Base-by-base conservation (phyloP, 2,113 vertebrate species). In the Catagonus wagneri region DNA sequence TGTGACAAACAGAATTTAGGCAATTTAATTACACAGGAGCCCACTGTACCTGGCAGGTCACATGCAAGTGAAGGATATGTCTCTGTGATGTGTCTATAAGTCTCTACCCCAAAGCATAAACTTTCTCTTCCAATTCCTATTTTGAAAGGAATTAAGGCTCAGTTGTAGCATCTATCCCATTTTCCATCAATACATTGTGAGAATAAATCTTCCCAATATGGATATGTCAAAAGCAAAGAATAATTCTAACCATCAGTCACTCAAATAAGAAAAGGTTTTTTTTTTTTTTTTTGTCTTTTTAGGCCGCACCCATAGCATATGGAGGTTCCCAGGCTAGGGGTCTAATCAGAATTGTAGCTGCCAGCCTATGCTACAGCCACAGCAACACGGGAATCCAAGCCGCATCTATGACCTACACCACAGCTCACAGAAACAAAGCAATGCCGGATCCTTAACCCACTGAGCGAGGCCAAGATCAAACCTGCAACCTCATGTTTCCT, bases 221-320 rank as follows among this genome's bases (percentile, higher is more conserved):
- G 27, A 74, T 80, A 56, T 66, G 9, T 56, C 83, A 32, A 95
- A 61, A 89, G 34, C 52, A 89, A 93, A 79, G 10, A 52, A 76
- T 71, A 54, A 71, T 58, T 60, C 29, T 88, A 89, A 61, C 15
- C 39, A 36, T 27, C 3, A 52, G 11, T 88, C 61, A 93, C 10
- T 88, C 29, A 89, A 94, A 56, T 63, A 69, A 88, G 58, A 88
- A 9, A 88, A 52, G 6, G n/a, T n/a, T n/a, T n/a, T n/a, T n/a
- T n/a, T n/a, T n/a, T n/a, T n/a, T n/a, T n/a, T n/a, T n/a, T n/a
- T n/a, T n/a, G n/a, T n/a, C n/a, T n/a, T n/a, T n/a, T n/a, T n/a
- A n/a, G n/a, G n/a, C n/a, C n/a, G n/a, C n/a, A n/a, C n/a, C n/a
- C n/a, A n/a, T n/a, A n/a, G n/a, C n/a, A n/a, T n/a, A n/a, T n/a